Evolutionary conservation across 2,888 invertebrate species (phyloP), one percentile per base, ranked within the genome.

Genomic region (Xylocampa areola): DNA sequence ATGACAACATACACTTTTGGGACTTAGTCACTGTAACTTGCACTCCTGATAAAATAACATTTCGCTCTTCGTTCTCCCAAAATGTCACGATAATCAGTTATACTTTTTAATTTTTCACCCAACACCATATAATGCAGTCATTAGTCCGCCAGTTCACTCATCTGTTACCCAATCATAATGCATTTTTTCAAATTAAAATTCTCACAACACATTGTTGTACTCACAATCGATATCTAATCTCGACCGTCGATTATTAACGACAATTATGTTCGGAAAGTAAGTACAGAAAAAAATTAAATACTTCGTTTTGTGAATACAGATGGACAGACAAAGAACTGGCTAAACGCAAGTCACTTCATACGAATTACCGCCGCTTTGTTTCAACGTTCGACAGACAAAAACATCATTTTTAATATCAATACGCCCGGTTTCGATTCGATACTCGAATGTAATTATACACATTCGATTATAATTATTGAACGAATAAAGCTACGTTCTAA

Each of bases 321-420:
- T 79, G 78, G 76, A 83, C 86, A 76, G 81, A 91, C 91, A 91
- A 91, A 86, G 87, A 82, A 57, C 73, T 74, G 55, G 64, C 80
- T 85, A 88, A 90, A 82, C 81, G 92, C 92, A 92, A 93, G 93
- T 94, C 93, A 94, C 85, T 90, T 88, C 92, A 92, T 89, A 93
- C 92, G 92, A 91, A 93, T 92, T 91, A 92, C 81, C 74, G 80
- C 68, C 71, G 82, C 89, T 89, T 92, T 92, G 92, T 93, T 92
- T 92, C 90, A 91, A 86, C 73, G 77, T 81, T 85, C 79, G 81
- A 78, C 76, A 73, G 77, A 90, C 88, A 90, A 90, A 91, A 91
- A 89, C 86, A 88, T 77, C 67, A 81, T 87, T 88, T 89, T 87
- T 82, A 87, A 88, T 89, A 88, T 85, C 84, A 84, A 87, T 87